Conservation (phyloP, 2,888 invertebrate species). For the Colostygia pectinataria region DNA sequence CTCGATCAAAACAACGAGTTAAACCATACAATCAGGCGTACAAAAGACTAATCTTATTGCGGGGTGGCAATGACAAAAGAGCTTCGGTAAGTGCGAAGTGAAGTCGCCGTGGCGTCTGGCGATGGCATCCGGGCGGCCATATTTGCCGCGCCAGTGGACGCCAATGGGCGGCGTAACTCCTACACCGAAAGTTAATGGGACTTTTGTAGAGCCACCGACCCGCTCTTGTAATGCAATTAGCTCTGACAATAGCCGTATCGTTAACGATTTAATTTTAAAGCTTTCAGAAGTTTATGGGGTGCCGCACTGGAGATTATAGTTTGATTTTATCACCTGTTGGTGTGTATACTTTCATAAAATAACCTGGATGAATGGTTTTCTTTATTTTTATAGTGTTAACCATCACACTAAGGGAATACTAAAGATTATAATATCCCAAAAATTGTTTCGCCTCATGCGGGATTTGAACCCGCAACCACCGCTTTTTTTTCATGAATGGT, state of each 20-base stretch:
- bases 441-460: too few species aligned
- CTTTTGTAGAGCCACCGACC: constrained; percentile 69
- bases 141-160: constrained; percentile 71
- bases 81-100: constrained; percentile 39
- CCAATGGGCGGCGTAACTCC: constrained; percentile 63
- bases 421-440: too few species aligned
- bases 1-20: constrained; percentile 53
- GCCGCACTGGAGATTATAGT: constrained; percentile 37
- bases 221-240: constrained; percentile 82
- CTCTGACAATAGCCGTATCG: constrained; percentile 73
- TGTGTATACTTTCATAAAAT: constrained; percentile 2
- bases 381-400: too few species aligned
- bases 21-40: constrained; percentile 67
- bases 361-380: too few species aligned
- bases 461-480: too few species aligned
- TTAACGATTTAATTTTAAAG: constrained; percentile 77
- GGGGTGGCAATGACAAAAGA: constrained; percentile 56
- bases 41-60: constrained; percentile 78
- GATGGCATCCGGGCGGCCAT: constrained; percentile 68
- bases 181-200: constrained; percentile 76
- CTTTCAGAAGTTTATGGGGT: constrained; percentile 45
- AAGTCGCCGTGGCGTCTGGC: constrained; percentile 69
- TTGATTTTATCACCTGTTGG: constrained; percentile 32
- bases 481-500: too few species aligned
- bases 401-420: too few species aligned